These are phyloP conservation scores for Vidua chalybeata DNA, from an alignment of 2,113 vertebrate genomes.

Conservation along the genomic window DNA sequence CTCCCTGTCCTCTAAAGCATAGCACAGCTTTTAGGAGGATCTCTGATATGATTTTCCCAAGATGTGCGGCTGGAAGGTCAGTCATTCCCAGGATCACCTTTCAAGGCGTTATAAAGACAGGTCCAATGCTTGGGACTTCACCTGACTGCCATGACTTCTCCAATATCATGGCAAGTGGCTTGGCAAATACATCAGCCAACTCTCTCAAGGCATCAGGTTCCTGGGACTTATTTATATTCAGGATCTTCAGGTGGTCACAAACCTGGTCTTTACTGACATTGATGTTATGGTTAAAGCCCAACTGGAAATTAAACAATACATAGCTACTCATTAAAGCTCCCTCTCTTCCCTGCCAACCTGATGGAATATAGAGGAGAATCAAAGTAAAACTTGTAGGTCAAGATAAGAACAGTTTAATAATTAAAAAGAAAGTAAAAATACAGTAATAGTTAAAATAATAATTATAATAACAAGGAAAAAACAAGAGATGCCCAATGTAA, in stretches of 20 bases:
- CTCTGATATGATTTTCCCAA: neutral
- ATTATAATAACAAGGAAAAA: neutral
- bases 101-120: neutral
- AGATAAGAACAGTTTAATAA: neutral
- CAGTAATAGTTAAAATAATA: neutral
- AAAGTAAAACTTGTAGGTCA: neutral
- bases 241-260: neutral
- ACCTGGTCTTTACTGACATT: neutral
- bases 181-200: neutral
- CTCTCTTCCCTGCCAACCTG: neutral
- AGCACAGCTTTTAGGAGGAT: neutral
- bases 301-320: neutral
- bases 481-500: neutral
- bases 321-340: neutral
- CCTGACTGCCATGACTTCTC: neutral
- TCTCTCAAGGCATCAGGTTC: neutral
- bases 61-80: neutral
- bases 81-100: neutral
- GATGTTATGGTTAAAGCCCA: neutral
- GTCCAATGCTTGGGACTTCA: neutral
- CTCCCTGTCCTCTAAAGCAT: neutral
- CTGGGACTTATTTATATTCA: neutral
- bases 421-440: neutral
- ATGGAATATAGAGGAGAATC: neutral
- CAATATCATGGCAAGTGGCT: neutral